phyloP scores from a whole-genome alignment of 2,113 vertebrate genomes.

The Halichoeres trimaculatus region DNA sequence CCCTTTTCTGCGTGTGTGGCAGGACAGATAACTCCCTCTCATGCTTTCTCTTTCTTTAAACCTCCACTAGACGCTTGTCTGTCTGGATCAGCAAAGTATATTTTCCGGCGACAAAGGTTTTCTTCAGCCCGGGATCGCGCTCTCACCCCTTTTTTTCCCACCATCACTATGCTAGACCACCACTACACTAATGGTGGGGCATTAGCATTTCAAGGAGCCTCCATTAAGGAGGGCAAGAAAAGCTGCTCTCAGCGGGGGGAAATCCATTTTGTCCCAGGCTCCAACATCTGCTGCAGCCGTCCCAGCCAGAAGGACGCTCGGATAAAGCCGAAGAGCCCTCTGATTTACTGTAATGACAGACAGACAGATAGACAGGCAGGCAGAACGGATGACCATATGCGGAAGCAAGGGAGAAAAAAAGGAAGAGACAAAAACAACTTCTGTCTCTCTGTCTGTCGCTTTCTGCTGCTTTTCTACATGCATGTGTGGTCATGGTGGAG shows the following conservation, averaged over 20 bases:
- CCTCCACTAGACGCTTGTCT: conserved; percentile 77
- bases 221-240: conserved; percentile 91
- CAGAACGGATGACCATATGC: conserved; percentile 81
- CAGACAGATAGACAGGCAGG: conserved; percentile 77
- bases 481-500: conserved; percentile 35
- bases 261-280: conserved; percentile 93
- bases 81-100: conserved; percentile 81
- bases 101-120: conserved; percentile 89
- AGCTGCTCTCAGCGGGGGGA: conserved; percentile 90
- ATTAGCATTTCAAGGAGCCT: conserved; percentile 98
- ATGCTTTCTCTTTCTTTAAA: conserved; percentile 23
- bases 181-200: conserved; percentile 87
- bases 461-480: conserved; percentile 59
- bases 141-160: conserved; percentile 85
- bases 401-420: conserved; percentile 61
- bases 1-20: conserved; percentile 53
- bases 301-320: conserved; percentile 93
- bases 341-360: conserved; percentile 92
- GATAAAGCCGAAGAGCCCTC: conserved; percentile 91
- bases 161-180: conserved; percentile 90
- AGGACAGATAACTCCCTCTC: conserved; percentile 48
- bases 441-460: conserved; percentile 77
- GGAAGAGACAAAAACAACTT: conserved; percentile 78
- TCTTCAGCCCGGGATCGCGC: conserved; percentile 80
- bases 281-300: conserved; percentile 96